Evolutionary conservation across 1,140 invertebrate genomes (phyloP).

Genomic region (Aphaenogaster rudis): DNA sequence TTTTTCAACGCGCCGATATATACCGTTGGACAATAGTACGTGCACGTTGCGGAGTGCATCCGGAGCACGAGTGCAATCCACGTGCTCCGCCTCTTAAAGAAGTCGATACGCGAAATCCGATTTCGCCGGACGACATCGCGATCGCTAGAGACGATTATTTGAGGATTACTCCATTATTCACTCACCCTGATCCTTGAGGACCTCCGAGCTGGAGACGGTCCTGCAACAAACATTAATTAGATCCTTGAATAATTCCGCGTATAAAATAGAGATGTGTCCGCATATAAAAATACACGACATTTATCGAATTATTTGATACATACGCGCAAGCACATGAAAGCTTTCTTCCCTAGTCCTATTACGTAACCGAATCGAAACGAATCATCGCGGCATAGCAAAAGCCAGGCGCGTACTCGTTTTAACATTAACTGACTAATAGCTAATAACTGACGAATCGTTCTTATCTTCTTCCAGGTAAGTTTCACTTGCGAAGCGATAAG

Average conservation of each 20-base stretch:
- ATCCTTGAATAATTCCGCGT: not conserved
- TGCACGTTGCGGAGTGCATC: conserved; percentile 23
- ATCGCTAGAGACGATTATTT: conserved; percentile 51
- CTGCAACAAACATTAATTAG: conserved; percentile 16
- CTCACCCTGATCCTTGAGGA: conserved; percentile 6
- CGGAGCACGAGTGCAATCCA: conserved; percentile 62
- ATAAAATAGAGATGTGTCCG: not conserved
- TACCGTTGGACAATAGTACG: conserved; percentile 6
- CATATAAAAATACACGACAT: not conserved
- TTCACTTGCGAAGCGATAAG: conserved; percentile 21
- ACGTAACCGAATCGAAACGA: conserved; percentile 12
- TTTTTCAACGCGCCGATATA: conserved; percentile 6
- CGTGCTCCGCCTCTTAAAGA: conserved; percentile 57
- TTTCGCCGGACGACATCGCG: conserved; percentile 49
- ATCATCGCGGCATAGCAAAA: conserved; percentile 15
- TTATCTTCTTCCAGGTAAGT: conserved; percentile 64
- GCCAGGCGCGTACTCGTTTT: conserved; percentile 9
- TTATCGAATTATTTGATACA: not conserved
- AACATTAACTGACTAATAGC: conserved; percentile 53
- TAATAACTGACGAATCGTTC: conserved; percentile 49
- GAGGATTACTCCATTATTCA: not conserved
- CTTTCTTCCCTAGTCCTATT: conserved; percentile 20
- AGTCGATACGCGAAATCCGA: conserved; percentile 72
- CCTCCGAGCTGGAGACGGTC: not conserved
- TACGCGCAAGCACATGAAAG: not conserved